A percentile compares a stretch with the other conserved stretches of the same genome.
Conservation (phyloP, 2,888 invertebrate genomes). For the Leptarthrus brevirostris region DNA sequence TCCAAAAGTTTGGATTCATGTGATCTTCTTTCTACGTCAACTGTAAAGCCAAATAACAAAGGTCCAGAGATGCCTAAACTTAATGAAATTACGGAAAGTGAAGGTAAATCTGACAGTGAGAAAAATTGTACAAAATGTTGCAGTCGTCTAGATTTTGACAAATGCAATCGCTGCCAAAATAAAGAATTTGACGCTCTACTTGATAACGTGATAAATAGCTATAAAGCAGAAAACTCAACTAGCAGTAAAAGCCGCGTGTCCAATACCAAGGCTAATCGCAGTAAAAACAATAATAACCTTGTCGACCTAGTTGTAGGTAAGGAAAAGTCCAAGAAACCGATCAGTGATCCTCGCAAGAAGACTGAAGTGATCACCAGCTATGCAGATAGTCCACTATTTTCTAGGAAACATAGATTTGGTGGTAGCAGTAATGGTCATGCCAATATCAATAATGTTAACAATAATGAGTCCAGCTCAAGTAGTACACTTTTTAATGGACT, state of each 20-base stretch:
- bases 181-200: neutral
- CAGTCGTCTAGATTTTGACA: conserved; percentile 59
- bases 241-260: conserved; percentile 13
- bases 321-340: conserved; percentile 27
- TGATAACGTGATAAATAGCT: conserved; percentile 5
- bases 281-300: conserved; percentile 52
- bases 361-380: conserved; percentile 67
- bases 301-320: conserved; percentile 4
- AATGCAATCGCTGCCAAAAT: conserved; percentile 61
- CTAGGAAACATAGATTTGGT: conserved; percentile 65
- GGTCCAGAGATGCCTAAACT: conserved; percentile 62
- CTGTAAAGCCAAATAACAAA: conserved; percentile 55
- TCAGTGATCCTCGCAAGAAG: conserved; percentile 59
- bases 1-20: conserved; percentile 88
- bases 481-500: conserved; percentile 47
- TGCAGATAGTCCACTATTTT: conserved; percentile 67
- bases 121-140: conserved; percentile 61
- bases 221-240: conserved; percentile 14
- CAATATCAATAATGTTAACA: conserved; percentile 42
- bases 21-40: conserved; percentile 72
- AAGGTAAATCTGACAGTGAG: conserved; percentile 58
- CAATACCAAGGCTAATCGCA: conserved; percentile 4
- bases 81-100: conserved; percentile 63
- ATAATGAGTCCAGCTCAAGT: conserved; percentile 51
- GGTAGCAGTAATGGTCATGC: conserved; percentile 47